Base-by-base conservation (phyloP, 1,140 invertebrate genomes). In the Drosophila equinoxialis region DNA sequence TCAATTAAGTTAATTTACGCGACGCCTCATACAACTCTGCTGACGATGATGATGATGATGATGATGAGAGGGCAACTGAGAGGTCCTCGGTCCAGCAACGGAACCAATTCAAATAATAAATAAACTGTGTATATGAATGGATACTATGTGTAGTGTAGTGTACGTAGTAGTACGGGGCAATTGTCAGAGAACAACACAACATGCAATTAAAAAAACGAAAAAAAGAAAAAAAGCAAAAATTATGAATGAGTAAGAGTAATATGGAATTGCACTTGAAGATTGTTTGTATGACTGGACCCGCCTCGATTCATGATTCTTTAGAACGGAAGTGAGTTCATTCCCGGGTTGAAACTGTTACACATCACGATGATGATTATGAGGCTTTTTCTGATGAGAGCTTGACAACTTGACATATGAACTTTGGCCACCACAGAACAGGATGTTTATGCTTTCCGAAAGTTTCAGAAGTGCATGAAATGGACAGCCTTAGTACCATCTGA, bases 1-100 rank as follows among this genome's bases (percentile, higher is more conserved):
- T 91, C 90, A 91, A 91, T 91, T 91, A 91, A 91, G 78, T 91
- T 90, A 91, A 91, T 91, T 91, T 90, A 89, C 83, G 80, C 85
- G 74, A 69, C 68, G 66, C 68, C 67, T 69, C 62, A 30, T 71
- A 60, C 45, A 65, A 64, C 57, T 68, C 54, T 39, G 42, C 60
- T 8, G 37, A 51, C n/a, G 4, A 57, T 6, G 45, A 64, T 48
- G 26, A 51, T 30, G 41, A 48, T 30, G n/a, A 58, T 17, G 42
- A 62, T 33, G 7, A 58, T 35, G 45, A 64, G 45, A 51, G 45
- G 45, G 45, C 45, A 51, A 51, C 45, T 51, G 45, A 51, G 45
- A 51, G 45, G 45, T 51, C 17, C 33, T 23, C 26, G 11, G 48
- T 58, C 30, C 23, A 23, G 26, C 37, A 60, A 14, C 48, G 45